Conservation (phyloP, 2,113 vertebrate species). For the Caranx melampygus region DNA sequence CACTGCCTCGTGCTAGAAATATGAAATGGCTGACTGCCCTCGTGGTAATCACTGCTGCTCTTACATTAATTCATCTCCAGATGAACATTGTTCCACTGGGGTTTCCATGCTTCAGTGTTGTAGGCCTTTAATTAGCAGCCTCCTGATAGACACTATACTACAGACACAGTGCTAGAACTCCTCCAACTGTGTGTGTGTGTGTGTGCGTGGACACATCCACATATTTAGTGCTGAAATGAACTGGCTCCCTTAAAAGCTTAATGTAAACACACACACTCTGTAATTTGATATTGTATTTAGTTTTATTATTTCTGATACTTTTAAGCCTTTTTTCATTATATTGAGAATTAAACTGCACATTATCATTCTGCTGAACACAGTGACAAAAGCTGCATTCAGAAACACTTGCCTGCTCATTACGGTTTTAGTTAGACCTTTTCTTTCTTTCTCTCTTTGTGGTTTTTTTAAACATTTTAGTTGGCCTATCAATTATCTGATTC, state of each 20-base stretch:
- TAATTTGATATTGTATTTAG: slow-evolving; percentile 1
- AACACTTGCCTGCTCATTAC: neutral
- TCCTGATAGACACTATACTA: slow-evolving; percentile 46
- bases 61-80: slow-evolving; percentile 72
- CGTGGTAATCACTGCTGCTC: slow-evolving; percentile 65
- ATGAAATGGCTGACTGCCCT: slow-evolving; percentile 66
- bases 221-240: slow-evolving; percentile 34
- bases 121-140: slow-evolving; percentile 69
- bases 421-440: neutral
- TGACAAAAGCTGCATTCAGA: neutral
- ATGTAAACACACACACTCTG: slow-evolving; percentile 1
- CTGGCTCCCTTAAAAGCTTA: slow-evolving; percentile 17
- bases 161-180: slow-evolving; percentile 26
- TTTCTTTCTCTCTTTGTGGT: too few species aligned
- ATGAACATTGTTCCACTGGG: slow-evolving; percentile 70
- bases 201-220: neutral
- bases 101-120: slow-evolving; percentile 57
- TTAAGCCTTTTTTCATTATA: neutral
- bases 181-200: slow-evolving; percentile 23
- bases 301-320: slow-evolving; percentile 1
- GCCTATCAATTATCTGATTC: neutral
- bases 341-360: slow-evolving; percentile 21
- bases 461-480: neutral
- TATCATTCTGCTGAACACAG: slow-evolving; percentile 1
- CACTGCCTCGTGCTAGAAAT: slow-evolving; percentile 49